Evolutionary conservation across 2,113 vertebrate genomes (phyloP).

Genomic region (Heteronetta atricapilla): DNA sequence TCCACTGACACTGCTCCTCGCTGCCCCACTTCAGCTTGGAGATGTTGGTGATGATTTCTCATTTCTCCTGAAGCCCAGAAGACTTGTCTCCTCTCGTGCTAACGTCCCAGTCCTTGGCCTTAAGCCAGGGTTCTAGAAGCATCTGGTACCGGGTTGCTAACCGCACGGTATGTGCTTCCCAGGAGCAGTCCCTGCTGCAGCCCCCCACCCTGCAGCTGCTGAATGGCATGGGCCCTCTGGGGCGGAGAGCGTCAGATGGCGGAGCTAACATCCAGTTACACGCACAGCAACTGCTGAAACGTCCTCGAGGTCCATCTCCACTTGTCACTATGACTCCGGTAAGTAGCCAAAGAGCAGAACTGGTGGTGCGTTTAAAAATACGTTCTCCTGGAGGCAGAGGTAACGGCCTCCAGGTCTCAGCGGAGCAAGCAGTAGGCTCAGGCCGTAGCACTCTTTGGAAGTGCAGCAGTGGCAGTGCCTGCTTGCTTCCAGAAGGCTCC

Average conservation of each 20-base stretch:
- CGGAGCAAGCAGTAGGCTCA: not conserved
- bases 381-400: not conserved
- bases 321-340: constrained; percentile 93
- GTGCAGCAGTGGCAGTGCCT: accelerated
- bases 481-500: not conserved
- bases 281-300: constrained; percentile 93
- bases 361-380: accelerated
- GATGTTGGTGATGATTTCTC: not conserved
- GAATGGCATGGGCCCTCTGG: constrained; percentile 97
- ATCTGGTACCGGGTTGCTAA: accelerated
- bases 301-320: constrained; percentile 93
- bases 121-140: not conserved
- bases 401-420: not conserved
- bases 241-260: constrained; percentile 94
- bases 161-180: not conserved
- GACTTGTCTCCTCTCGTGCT: accelerated
- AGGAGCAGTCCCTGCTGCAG: constrained; percentile 97
- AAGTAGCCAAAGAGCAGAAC: constrained; percentile 49
- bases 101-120: accelerated
- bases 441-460: accelerated
- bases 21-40: accelerated
- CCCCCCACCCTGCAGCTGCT: constrained; percentile 95
- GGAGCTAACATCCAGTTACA: constrained; percentile 98
- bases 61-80: not conserved
- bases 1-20: accelerated